Evolutionary conservation across 1,140 invertebrate genomes (phyloP).

Genomic region (Trachelipus rathkii): DNA sequence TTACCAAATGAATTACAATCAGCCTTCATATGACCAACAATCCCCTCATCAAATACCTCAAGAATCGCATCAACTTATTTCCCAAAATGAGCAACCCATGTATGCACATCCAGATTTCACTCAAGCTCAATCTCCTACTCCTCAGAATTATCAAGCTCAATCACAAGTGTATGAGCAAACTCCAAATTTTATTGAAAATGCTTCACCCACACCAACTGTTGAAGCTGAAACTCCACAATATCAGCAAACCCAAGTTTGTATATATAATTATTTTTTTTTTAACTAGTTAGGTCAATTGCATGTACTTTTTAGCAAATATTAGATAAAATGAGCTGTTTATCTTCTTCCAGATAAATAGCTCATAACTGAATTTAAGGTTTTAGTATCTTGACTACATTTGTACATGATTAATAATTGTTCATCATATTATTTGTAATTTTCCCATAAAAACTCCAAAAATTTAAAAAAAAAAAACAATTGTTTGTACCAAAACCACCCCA

Average conservation of each 20-base stretch:
- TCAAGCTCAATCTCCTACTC: not conserved
- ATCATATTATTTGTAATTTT: too few relatives aligned
- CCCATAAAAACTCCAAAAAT: too few relatives aligned
- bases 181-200: not conserved
- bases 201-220: conserved; percentile 46
- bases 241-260: conserved; percentile 19
- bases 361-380: too few relatives aligned
- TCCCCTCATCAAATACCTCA: conserved; percentile 40
- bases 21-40: conserved; percentile 48
- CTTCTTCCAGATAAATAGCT: too few relatives aligned
- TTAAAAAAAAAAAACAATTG: too few relatives aligned
- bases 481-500: too few relatives aligned
- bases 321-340: too few relatives aligned
- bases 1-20: conserved; percentile 32
- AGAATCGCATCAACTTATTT: conserved; percentile 23
- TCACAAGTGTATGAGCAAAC: not conserved
- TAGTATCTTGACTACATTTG: too few relatives aligned
- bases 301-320: too few relatives aligned
- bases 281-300: too few relatives aligned
- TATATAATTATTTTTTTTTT: too few relatives aligned
- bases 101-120: not conserved
- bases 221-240: conserved; percentile 49
- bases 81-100: conserved; percentile 11
- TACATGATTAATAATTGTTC: too few relatives aligned
- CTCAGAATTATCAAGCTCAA: not conserved